phyloP scores from a whole-genome alignment of 2,113 vertebrate species.

The Oxyruncus cristatus region DNA sequence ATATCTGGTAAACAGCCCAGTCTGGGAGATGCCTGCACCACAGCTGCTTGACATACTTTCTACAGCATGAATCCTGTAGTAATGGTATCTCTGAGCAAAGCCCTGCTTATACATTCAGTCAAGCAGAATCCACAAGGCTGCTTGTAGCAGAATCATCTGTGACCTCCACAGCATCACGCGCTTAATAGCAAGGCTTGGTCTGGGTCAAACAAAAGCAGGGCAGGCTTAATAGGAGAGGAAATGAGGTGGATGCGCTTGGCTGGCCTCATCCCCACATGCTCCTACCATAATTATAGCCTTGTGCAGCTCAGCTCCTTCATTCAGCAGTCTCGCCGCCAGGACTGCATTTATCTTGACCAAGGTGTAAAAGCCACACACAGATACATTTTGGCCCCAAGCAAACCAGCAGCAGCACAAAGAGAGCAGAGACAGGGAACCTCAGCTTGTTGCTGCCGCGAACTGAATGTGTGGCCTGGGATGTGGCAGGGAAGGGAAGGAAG shows the following conservation, averaged over 20 bases:
- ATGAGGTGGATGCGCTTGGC: slow-evolving; percentile 38
- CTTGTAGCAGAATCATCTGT: slow-evolving; percentile 21
- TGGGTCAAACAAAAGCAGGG: slow-evolving; percentile 53
- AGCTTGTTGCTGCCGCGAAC: rapidly evolving
- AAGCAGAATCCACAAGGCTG: neutral
- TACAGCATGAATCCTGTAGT: neutral
- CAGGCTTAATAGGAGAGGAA: slow-evolving; percentile 57
- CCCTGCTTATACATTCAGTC: neutral
- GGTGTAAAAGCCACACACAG: neutral
- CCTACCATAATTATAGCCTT: slow-evolving; percentile 15
- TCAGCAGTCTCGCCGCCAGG: neutral
- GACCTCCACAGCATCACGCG: neutral
- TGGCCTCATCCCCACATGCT: neutral
- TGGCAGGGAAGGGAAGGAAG: neutral
- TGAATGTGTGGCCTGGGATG: neutral
- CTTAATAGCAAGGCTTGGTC: slow-evolving; percentile 32
- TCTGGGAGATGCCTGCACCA: neutral
- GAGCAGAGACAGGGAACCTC: neutral
- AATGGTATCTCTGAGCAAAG: neutral
- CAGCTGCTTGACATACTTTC: slow-evolving; percentile 45
- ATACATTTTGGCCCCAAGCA: neutral
- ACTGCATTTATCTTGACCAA: neutral
- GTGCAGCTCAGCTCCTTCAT: neutral
- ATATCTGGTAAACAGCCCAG: neutral
- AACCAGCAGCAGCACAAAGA: neutral